phyloP scores from a whole-genome alignment of 2,888 invertebrate species.

The Trichogramma dendrolimi region DNA sequence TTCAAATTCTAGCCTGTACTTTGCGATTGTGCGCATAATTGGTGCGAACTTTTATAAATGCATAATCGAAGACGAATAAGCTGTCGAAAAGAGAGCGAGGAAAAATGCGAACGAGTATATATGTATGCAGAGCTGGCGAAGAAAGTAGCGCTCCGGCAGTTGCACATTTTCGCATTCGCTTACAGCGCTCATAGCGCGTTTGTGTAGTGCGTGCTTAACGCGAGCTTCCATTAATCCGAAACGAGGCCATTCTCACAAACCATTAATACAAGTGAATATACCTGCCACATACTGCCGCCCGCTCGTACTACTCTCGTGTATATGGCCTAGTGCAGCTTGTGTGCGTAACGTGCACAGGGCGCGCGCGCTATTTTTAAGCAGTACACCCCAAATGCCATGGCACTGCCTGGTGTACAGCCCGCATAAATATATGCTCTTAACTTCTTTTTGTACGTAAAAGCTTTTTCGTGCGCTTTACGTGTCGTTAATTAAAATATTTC shows the following conservation, averaged over 20 bases:
- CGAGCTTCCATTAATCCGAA: slow-evolving; percentile 18
- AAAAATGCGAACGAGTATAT: too few species aligned
- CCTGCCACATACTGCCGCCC: not conserved
- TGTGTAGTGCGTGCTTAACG: not conserved
- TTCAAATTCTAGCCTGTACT: too few species aligned
- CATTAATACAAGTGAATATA: slow-evolving; percentile 19
- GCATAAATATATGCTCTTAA: slow-evolving; percentile 6
- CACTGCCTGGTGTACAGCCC: too few species aligned
- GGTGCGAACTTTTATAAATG: too few species aligned
- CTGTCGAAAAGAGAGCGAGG: not conserved
- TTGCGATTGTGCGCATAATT: too few species aligned
- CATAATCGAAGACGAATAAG: too few species aligned
- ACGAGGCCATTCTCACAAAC: slow-evolving; percentile 22
- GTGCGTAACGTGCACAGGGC: not conserved
- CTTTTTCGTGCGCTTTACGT: not conserved
- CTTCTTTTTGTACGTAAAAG: slow-evolving; percentile 11
- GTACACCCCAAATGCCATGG: slow-evolving; percentile 1
- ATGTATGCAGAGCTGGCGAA: too few species aligned
- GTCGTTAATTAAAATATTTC: slow-evolving; percentile 5
- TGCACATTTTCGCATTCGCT: not conserved
- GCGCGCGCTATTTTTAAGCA: slow-evolving; percentile 9
- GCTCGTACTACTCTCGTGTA: too few species aligned
- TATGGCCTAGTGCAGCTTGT: too few species aligned
- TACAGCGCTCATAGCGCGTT: not conserved
- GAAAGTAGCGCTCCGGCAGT: not conserved